Percentiles rank a stretch among this genome's conserved stretches.
Conservation (phyloP, 2,113 vertebrate species). For the Prunella himalayana region DNA sequence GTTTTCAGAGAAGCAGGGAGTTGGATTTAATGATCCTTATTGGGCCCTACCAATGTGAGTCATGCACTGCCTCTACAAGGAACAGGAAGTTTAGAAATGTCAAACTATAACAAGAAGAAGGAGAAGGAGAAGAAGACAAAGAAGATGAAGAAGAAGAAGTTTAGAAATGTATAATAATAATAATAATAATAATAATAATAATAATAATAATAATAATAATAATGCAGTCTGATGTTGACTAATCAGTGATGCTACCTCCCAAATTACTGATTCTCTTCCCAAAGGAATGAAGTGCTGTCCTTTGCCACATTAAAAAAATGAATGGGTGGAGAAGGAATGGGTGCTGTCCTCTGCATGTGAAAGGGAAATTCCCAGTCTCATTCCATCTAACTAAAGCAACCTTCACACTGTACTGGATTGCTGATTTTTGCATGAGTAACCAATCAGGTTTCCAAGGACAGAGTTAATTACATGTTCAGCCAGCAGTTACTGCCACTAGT, state of each 20-base stretch:
- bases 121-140: too few species aligned
- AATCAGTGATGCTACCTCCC: background rate
- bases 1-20: background rate
- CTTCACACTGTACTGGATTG: background rate
- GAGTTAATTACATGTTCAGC: background rate
- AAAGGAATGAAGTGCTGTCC: background rate
- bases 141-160: too few species aligned
- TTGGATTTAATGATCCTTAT: background rate
- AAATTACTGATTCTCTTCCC: background rate
- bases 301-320: background rate
- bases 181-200: background rate
- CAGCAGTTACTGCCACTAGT: background rate
- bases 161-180: background rate
- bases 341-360: background rate
- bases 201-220: background rate
- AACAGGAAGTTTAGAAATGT: background rate
- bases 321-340: background rate
- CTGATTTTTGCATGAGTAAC: background rate
- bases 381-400: background rate
- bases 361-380: background rate
- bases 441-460: background rate
- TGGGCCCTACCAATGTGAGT: background rate
- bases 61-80: background rate
- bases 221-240: background rate
- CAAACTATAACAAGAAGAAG: too few species aligned